phyloP scores from a whole-genome alignment of 2,888 invertebrate species.

The Plebejus argus region DNA sequence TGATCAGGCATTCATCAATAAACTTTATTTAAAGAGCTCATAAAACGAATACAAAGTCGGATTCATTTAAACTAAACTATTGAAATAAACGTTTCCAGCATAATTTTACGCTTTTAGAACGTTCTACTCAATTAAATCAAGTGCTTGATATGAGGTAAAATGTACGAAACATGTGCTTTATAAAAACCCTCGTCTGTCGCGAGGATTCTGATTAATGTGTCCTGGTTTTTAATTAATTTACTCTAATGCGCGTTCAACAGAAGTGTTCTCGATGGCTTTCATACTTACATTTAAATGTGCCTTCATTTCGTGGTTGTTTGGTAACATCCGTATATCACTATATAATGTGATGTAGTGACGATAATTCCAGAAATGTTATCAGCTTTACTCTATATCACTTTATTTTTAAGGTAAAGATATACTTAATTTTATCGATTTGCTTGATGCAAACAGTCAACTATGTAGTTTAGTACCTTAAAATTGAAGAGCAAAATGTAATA shows the following conservation, averaged over 20 bases:
- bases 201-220: neutral
- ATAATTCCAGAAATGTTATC: no score
- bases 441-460: no score
- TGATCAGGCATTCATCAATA: neutral
- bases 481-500: no score
- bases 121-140: slow-evolving; percentile 19
- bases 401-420: no score
- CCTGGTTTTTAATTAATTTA: slow-evolving; percentile 17
- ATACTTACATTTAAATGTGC: neutral
- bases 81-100: slow-evolving; percentile 15
- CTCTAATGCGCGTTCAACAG: slow-evolving; percentile 14
- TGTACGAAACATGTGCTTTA: slow-evolving; percentile 12
- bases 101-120: slow-evolving; percentile 9
- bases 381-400: no score
- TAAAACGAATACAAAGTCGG: neutral
- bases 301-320: neutral
- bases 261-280: neutral
- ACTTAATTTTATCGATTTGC: no score
- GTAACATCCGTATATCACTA: neutral
- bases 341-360: no score
- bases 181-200: slow-evolving; percentile 13
- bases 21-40: neutral
- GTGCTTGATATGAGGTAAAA: slow-evolving; percentile 16
- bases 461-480: no score
- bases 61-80: neutral